Conservation (phyloP, 2,888 invertebrate genomes). For the Cataglyphis albicans region DNA sequence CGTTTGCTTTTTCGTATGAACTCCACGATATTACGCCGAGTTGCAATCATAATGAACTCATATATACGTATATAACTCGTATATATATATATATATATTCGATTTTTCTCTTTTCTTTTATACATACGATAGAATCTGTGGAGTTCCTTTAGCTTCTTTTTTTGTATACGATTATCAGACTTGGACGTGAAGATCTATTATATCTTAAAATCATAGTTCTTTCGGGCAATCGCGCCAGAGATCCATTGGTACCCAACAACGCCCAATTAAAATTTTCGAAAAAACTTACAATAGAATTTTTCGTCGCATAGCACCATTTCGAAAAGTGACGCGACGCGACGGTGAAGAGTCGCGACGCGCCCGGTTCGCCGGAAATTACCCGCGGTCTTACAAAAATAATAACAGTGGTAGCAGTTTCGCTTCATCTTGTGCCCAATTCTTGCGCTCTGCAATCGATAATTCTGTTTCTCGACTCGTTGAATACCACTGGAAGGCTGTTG, state of each 20-base stretch:
- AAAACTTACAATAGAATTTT: slow-evolving; percentile 42
- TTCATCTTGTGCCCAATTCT: neutral
- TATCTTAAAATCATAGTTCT: slow-evolving; percentile 55
- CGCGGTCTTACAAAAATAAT: slow-evolving; percentile 59
- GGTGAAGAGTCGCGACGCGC: slow-evolving; percentile 26
- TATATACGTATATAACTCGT: neutral
- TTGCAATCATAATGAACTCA: slow-evolving; percentile 57
- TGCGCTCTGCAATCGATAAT: slow-evolving; percentile 28
- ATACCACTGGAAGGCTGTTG: slow-evolving; percentile 47
- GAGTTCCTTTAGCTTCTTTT: slow-evolving; percentile 46
- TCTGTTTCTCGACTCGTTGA: slow-evolving; percentile 40
- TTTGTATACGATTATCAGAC: slow-evolving; percentile 63
- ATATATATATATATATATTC: neutral
- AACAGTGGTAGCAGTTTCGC: slow-evolving; percentile 43
- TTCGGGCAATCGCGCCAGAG: slow-evolving; percentile 52
- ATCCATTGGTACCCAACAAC: slow-evolving; percentile 59
- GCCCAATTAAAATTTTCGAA: slow-evolving; percentile 26
- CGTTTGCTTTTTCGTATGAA: slow-evolving; percentile 37
- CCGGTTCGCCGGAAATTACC: slow-evolving; percentile 21
- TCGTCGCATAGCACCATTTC: slow-evolving; percentile 57
- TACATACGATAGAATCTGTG: slow-evolving; percentile 53
- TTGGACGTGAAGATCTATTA: slow-evolving; percentile 62
- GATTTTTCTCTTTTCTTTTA: slow-evolving; percentile 31
- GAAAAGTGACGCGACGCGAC: slow-evolving; percentile 31
- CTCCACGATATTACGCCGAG: slow-evolving; percentile 58